Conservation (phyloP, 2,797 vertebrate genomes). For the Micromesistius poutassou region DNA sequence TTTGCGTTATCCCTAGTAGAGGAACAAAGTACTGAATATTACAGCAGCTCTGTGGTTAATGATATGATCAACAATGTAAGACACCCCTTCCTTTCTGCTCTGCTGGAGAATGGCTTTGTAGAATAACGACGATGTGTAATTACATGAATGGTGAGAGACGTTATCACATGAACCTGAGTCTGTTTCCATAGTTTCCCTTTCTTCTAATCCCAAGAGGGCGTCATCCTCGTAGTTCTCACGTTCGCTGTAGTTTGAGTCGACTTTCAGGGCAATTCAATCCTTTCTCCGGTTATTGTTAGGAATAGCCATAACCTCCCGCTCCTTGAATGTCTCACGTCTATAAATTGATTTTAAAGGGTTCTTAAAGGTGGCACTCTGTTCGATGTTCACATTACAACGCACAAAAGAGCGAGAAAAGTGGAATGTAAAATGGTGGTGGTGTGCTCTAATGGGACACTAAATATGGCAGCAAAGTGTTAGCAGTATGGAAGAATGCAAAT, state of each 20-base stretch:
- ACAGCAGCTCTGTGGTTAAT: too few relatives aligned
- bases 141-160: too few relatives aligned
- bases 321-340: slow-evolving; percentile 12
- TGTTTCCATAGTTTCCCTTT: neutral
- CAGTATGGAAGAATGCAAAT: slow-evolving; percentile 45
- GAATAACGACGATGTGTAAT: too few relatives aligned
- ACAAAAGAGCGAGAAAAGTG: slow-evolving; percentile 31
- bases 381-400: slow-evolving; percentile 40
- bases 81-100: too few relatives aligned
- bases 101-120: too few relatives aligned
- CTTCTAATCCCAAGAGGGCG: neutral
- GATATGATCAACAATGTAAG: too few relatives aligned
- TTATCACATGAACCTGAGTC: neutral
- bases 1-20: neutral
- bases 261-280: neutral
- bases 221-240: neutral
- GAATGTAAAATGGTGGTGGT: slow-evolving; percentile 23
- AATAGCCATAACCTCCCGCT: neutral
- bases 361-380: slow-evolving; percentile 30
- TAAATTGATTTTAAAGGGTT: slow-evolving; percentile 25
- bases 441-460: slow-evolving; percentile 39
- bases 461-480: slow-evolving; percentile 37
- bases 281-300: neutral
- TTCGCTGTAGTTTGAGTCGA: neutral
- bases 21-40: neutral